Conservation (phyloP, 2,113 vertebrate genomes). For the Anguilla japonica region DNA sequence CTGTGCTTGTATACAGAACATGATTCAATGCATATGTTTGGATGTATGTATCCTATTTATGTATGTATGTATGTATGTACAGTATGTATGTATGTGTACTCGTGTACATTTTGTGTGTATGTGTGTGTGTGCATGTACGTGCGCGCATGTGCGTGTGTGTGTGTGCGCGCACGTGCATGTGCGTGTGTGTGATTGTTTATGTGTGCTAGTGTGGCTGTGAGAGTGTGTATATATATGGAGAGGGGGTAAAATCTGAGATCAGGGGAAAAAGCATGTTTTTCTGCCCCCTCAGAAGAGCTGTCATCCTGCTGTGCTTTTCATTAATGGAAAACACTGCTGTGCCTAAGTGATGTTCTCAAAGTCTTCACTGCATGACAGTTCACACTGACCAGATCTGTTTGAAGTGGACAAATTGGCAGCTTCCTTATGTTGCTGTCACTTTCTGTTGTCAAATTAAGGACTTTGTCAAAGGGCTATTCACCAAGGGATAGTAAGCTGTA, state of each 20-base stretch:
- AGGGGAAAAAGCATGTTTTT: background rate
- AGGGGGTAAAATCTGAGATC: background rate
- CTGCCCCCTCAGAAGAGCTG: constrained; percentile 15
- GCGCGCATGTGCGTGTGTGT: background rate
- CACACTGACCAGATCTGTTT: constrained; percentile 13
- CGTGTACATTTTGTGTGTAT: background rate
- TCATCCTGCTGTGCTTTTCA: constrained; percentile 22
- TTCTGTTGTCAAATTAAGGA: constrained; percentile 17
- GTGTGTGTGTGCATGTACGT: background rate
- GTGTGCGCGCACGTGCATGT: background rate
- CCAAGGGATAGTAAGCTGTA: constrained; percentile 31
- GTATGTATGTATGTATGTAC: background rate
- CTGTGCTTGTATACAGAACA: background rate
- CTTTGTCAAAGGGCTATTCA: constrained; percentile 45
- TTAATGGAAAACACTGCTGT: background rate
- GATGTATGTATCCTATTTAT: background rate
- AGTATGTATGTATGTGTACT: background rate
- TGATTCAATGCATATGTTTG: background rate
- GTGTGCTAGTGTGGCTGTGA: background rate
- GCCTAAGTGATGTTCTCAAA: background rate
- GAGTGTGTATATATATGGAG: constrained; percentile 8
- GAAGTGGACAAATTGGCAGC: constrained; percentile 40
- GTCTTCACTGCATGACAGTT: constrained; percentile 23
- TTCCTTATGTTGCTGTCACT: constrained; percentile 42
- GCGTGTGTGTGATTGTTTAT: constrained; percentile 7